A percentile compares a stretch with the other conserved stretches of the same genome.
These are phyloP conservation scores for Platichthys flesus DNA, from an alignment of 2,113 vertebrate species.

Conservation along the genomic window DNA sequence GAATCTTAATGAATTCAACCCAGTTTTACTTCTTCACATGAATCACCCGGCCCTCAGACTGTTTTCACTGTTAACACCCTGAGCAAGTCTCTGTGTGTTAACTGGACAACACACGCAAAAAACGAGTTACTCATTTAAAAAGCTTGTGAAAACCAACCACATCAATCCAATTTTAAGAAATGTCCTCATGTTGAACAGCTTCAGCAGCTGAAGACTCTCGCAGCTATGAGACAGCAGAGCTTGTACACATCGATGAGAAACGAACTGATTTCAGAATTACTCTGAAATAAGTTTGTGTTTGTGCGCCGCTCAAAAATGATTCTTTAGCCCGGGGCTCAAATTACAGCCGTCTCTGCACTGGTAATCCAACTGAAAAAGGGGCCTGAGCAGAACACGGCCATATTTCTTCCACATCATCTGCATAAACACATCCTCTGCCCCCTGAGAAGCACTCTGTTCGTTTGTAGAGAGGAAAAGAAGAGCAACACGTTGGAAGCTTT, in stretches of 20 bases:
- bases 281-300: slow-evolving; percentile 3
- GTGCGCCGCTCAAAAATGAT: slow-evolving; percentile 42
- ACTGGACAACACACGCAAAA: neutral
- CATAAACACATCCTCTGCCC: neutral
- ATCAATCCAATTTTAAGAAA: slow-evolving; percentile 37
- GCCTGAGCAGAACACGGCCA: slow-evolving; percentile 15
- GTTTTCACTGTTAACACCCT: neutral
- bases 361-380: slow-evolving; percentile 48
- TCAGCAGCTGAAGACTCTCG: slow-evolving; percentile 27
- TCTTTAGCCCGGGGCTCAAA: slow-evolving; percentile 47
- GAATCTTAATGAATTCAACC: slow-evolving; percentile 51
- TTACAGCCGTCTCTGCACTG: slow-evolving; percentile 47
- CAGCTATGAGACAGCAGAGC: slow-evolving; percentile 23
- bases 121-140: slow-evolving; percentile 17
- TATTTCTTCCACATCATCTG: slow-evolving; percentile 19
- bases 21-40: slow-evolving; percentile 38
- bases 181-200: slow-evolving; percentile 3
- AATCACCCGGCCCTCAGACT: slow-evolving; percentile 28
- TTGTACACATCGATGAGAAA: slow-evolving; percentile 50
- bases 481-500: no score
- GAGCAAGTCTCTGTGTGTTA: neutral
- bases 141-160: slow-evolving; percentile 31
- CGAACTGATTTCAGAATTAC: slow-evolving; percentile 33
- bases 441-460: slow-evolving; percentile 4
- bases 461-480: no score